These are phyloP conservation scores for Phymanthus crucifer DNA, from an alignment of 92 coral and sea anemone species.

Conservation along the genomic window DNA sequence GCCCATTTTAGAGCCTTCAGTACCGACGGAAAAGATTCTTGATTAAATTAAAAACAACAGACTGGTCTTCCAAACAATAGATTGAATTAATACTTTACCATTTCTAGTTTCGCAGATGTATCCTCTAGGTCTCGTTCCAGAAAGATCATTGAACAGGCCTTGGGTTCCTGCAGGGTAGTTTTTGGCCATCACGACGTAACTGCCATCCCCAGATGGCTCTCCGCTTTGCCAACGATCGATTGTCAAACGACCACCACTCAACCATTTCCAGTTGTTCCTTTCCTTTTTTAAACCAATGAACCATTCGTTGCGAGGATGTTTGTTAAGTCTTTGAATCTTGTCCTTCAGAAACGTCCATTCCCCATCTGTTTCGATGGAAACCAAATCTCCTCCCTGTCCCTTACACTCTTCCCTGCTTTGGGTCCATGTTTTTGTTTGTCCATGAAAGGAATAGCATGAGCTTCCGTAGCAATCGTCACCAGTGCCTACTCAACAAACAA, in stretches of 20 bases:
- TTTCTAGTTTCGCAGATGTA: background rate
- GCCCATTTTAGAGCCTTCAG: too few relatives aligned
- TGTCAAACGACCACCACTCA: background rate
- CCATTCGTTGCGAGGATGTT: constrained; percentile 34
- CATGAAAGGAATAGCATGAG: background rate
- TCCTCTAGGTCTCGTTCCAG: background rate
- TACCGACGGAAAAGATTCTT: too few relatives aligned
- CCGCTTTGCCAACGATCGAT: background rate
- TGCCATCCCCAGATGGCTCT: background rate
- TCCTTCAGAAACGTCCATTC: constrained; percentile 36
- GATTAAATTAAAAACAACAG: too few relatives aligned
- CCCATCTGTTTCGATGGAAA: constrained; percentile 44
- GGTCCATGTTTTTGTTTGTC: background rate
- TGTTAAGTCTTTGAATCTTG: constrained; percentile 44
- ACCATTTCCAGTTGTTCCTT: background rate
- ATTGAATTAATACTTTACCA: too few relatives aligned
- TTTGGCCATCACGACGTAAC: background rate
- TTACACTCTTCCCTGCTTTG: constrained; percentile 5
- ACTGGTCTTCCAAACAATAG: too few relatives aligned
- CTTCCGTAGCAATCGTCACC: too few relatives aligned
- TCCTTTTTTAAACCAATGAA: constrained; percentile 27
- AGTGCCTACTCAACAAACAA: too few relatives aligned
- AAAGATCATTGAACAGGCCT: background rate
- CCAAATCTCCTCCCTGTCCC: constrained; percentile 40
- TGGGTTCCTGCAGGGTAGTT: background rate